A percentile compares a stretch with the other conserved stretches of the same genome.
Evolutionary conservation across 1,140 invertebrate genomes (phyloP).

Genomic region (Acarapis woodi): DNA sequence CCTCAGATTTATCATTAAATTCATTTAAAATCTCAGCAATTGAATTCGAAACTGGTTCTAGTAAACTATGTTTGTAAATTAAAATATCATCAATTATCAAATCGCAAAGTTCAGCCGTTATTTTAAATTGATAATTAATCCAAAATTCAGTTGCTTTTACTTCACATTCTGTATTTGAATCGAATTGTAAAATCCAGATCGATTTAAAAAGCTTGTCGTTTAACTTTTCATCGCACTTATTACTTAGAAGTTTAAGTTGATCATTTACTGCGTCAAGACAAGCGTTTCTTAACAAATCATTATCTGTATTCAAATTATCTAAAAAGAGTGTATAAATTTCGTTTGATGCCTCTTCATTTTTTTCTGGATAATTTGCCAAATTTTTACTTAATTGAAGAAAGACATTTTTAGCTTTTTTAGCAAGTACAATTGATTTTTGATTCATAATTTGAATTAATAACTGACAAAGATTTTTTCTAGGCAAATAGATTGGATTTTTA

Average conservation of each 20-base stretch:
- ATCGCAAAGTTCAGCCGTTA: conserved; percentile 11
- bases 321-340: conserved; percentile 47
- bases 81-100: conserved; percentile 37
- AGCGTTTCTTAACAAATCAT: conserved; percentile 41
- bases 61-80: conserved; percentile 42
- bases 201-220: conserved; percentile 30
- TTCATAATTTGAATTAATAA: conserved; percentile 48
- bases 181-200: conserved; percentile 45
- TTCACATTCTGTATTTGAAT: conserved; percentile 18
- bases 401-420: conserved; percentile 40
- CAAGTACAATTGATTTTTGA: conserved; percentile 25
- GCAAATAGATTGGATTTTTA: conserved; percentile 37
- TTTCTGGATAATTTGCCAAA: conserved; percentile 30
- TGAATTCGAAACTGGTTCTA: conserved; percentile 41
- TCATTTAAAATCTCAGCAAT: conserved; percentile 32
- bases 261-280: conserved; percentile 27
- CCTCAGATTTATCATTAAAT: conserved; percentile 23
- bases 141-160: conserved; percentile 4
- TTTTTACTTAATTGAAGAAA: conserved; percentile 42
- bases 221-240: conserved; percentile 21
- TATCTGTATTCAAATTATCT: conserved; percentile 36
- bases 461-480: conserved; percentile 44
- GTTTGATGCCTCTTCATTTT: conserved; percentile 26
- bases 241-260: conserved; percentile 2
- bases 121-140: conserved; percentile 3